These are phyloP conservation scores for Erpornis zantholeuca DNA, from an alignment of 2,113 vertebrate species.

Conservation along the genomic window DNA sequence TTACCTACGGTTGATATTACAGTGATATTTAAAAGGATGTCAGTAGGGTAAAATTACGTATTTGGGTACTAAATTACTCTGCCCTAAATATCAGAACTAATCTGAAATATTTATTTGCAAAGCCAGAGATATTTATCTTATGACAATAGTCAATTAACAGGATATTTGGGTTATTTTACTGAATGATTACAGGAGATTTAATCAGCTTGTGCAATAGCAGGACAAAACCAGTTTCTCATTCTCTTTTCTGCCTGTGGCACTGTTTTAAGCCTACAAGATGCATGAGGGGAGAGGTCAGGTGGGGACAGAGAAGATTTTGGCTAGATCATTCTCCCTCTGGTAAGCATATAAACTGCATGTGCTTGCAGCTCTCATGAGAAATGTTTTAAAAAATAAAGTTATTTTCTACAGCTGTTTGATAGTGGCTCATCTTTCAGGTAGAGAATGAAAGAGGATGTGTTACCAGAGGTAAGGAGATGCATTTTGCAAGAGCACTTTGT, in stretches of 20 bases:
- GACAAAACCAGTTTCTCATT: background rate
- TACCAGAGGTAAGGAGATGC: background rate
- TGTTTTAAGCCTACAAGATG: background rate
- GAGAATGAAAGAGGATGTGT: background rate
- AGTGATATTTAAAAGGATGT: background rate
- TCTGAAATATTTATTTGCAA: background rate
- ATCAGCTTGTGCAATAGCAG: background rate
- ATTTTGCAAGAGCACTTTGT: background rate
- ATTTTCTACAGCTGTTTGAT: background rate
- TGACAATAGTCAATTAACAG: background rate
- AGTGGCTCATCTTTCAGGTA: background rate
- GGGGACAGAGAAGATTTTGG: background rate
- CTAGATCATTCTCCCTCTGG: background rate
- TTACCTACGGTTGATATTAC: background rate
- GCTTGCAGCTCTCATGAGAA: background rate
- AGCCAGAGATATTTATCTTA: background rate
- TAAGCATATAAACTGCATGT: background rate
- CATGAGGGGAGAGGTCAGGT: background rate
- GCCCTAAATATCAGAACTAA: background rate
- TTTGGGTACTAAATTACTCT: background rate
- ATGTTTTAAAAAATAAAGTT: background rate
- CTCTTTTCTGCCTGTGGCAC: background rate
- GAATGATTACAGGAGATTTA: background rate
- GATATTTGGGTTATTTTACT: background rate
- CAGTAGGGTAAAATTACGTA: background rate